Evolutionary conservation across 2,797 vertebrate species (phyloP).

Genomic region (Merluccius polli): DNA sequence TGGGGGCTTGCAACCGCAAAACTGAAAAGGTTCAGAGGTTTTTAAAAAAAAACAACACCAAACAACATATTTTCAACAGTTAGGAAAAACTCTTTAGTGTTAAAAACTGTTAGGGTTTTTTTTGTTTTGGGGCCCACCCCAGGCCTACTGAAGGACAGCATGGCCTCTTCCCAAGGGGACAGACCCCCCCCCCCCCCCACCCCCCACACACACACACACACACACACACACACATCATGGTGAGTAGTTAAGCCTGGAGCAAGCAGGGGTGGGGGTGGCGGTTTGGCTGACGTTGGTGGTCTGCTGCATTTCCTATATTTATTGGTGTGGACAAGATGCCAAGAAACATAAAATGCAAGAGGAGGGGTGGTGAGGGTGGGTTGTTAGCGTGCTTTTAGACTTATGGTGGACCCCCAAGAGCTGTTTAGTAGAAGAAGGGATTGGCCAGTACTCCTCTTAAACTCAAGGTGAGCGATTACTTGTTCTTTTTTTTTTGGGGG

Average conservation of each 20-base stretch:
- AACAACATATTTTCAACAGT: too few relatives aligned
- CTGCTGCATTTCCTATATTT: constrained; percentile 26
- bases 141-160: too few relatives aligned
- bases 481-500: too few relatives aligned
- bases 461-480: neutral
- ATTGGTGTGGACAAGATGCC: constrained; percentile 11
- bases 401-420: neutral
- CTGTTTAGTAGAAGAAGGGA: neutral
- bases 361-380: constrained; percentile 9
- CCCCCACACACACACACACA: neutral
- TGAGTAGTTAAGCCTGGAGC: neutral
- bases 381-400: neutral
- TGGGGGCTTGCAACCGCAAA: neutral
- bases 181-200: too few relatives aligned
- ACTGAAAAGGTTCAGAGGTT: too few relatives aligned
- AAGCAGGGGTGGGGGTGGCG: neutral
- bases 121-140: neutral
- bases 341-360: constrained; percentile 12
- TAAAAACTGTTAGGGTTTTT: neutral
- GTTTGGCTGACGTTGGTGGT: neutral
- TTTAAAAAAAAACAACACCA: too few relatives aligned
- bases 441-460: neutral
- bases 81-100: too few relatives aligned
- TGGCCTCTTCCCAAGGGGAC: too few relatives aligned
- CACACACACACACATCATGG: neutral